These are phyloP conservation scores for Callopanchax toddi DNA, from an alignment of 2,113 vertebrate genomes.

Conservation along the genomic window DNA sequence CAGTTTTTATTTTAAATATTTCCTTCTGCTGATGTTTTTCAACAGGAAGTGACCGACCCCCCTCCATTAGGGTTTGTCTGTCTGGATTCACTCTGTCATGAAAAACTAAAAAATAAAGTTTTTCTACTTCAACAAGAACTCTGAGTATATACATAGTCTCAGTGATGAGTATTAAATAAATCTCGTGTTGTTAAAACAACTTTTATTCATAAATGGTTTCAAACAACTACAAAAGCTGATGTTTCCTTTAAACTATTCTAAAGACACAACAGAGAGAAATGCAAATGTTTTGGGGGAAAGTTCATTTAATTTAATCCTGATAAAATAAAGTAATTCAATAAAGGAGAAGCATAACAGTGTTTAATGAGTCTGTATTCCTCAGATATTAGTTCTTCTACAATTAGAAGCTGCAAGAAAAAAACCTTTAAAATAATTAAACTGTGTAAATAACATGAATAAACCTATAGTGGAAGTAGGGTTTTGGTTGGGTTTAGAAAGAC, in stretches of 20 bases:
- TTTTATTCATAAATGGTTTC: neutral
- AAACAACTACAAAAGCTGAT: neutral
- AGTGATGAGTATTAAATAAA: neutral
- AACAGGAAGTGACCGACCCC: neutral
- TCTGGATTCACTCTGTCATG: neutral
- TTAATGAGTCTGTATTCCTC: neutral
- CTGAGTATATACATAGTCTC: no score
- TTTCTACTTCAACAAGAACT: constrained; percentile 3
- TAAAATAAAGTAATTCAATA: neutral
- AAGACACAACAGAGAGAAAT: neutral
- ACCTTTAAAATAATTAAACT: neutral
- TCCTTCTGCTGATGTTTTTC: neutral
- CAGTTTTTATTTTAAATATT: neutral
- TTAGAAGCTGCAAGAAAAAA: neutral
- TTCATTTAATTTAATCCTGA: neutral
- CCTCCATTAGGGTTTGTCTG: neutral
- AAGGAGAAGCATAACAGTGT: neutral
- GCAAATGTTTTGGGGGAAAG: no score
- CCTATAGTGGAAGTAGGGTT: neutral
- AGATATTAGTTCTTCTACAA: neutral
- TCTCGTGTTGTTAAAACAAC: neutral
- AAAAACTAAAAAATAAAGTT: neutral
- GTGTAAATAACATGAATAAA: neutral
- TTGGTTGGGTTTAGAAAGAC: no score
- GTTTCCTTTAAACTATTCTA: neutral